These are phyloP conservation scores for Alsophila aescularia DNA, from an alignment of 2,888 invertebrate genomes.

Conservation along the genomic window DNA sequence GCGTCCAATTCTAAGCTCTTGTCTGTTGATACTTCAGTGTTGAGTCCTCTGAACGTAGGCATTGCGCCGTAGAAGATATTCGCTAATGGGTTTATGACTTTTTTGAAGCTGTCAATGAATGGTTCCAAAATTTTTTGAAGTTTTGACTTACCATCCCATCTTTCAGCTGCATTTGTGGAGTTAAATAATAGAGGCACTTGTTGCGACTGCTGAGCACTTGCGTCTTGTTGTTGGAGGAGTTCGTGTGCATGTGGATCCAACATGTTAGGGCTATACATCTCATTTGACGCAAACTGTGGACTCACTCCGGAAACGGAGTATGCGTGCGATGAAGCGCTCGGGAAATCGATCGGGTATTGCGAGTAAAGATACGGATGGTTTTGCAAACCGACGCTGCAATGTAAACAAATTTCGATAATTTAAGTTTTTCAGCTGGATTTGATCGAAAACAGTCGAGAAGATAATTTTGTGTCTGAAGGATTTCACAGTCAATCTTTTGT, in stretches of 20 bases:
- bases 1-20: conserved; percentile 58
- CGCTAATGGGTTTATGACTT: conserved; percentile 71
- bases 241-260: conserved; percentile 72
- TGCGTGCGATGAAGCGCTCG: conserved; percentile 81
- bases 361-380: conserved; percentile 81
- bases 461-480: not conserved
- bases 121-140: conserved; percentile 78
- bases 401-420: conserved; percentile 67
- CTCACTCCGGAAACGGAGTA: conserved; percentile 81
- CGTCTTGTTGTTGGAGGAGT: conserved; percentile 74
- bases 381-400: conserved; percentile 81
- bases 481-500: not conserved
- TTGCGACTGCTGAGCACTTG: conserved; percentile 82
- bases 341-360: conserved; percentile 83
- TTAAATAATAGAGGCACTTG: conserved; percentile 74
- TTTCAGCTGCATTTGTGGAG: conserved; percentile 74
- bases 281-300: conserved; percentile 77
- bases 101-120: conserved; percentile 66
- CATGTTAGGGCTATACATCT: conserved; percentile 77
- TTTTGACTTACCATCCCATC: conserved; percentile 83
- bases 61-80: conserved; percentile 72
- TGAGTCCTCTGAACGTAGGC: conserved; percentile 75
- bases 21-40: conserved; percentile 67
- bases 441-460: not conserved
- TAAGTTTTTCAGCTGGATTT: conserved; percentile 33